These are phyloP conservation scores for Notodromas monacha DNA, from an alignment of 2,888 invertebrate species.

Conservation along the genomic window DNA sequence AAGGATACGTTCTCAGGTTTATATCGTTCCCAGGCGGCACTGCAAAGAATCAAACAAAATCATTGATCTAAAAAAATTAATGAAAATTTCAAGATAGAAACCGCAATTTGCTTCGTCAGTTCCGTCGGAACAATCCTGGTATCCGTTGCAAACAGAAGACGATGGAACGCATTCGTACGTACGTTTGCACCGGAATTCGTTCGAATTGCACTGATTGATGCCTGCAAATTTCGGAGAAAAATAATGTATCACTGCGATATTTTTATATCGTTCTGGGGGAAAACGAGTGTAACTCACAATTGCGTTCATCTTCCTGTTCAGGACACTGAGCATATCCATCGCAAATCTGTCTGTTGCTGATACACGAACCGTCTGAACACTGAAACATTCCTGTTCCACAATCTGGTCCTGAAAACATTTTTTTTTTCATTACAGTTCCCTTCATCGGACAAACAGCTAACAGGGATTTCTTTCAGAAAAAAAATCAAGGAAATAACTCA, in stretches of 20 bases:
- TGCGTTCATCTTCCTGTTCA: conserved; percentile 69
- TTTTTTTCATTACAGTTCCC: no score
- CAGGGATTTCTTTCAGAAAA: no score
- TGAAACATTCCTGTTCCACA: no score
- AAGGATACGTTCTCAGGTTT: conserved; percentile 38
- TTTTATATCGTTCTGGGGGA: no score
- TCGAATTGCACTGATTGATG: conserved; percentile 13
- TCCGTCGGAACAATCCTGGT: conserved; percentile 15
- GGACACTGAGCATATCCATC: conserved; percentile 37
- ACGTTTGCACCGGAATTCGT: conserved; percentile 16
- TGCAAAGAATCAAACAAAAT: conserved; percentile 8
- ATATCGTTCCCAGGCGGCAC: conserved; percentile 17
- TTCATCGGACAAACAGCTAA: no score
- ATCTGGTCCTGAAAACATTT: no score
- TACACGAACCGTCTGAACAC: conserved; percentile 76
- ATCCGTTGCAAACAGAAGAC: conserved; percentile 20
- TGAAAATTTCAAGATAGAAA: conserved; percentile 10
- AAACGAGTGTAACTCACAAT: no score
- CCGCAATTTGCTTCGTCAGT: conserved; percentile 16
- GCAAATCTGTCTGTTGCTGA: conserved; percentile 40
- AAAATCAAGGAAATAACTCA: no score
- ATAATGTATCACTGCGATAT: no score
- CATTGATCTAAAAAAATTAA: conserved; percentile 2
- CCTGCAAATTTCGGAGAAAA: conserved; percentile 7
- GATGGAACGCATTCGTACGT: conserved; percentile 17